Evolutionary conservation across 2,888 invertebrate species (phyloP).

Genomic region (Eristalis intricaria): DNA sequence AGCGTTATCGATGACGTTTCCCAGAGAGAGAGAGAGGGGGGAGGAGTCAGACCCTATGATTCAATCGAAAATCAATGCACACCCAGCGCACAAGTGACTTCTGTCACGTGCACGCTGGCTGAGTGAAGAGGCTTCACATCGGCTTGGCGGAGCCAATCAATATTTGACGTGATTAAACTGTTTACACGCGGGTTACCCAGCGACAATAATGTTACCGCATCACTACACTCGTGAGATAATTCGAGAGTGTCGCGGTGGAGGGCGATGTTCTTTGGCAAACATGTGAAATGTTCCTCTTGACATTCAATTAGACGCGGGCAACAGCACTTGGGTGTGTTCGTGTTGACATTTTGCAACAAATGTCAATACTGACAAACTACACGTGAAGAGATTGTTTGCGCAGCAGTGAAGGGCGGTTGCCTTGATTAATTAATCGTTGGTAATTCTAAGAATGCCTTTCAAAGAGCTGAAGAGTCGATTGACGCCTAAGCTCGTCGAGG

Average conservation of each 20-base stretch:
- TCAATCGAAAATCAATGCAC: not conserved
- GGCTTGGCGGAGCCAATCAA: not conserved
- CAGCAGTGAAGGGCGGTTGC: not conserved
- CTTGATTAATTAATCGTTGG: not conserved
- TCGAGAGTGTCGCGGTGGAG: not conserved
- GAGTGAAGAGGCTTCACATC: not conserved
- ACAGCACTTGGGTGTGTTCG: not conserved
- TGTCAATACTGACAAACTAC: not conserved
- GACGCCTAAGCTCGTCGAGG: too few relatives aligned
- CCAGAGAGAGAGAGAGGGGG: not conserved
- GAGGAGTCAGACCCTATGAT: not conserved
- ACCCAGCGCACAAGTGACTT: not conserved
- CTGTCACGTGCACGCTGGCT: not conserved
- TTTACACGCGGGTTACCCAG: not conserved
- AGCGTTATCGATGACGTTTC: slow-evolving; percentile 22
- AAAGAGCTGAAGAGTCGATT: too few relatives aligned
- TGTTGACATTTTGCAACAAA: not conserved
- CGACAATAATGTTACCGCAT: slow-evolving; percentile 7
- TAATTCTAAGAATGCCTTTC: too few relatives aligned
- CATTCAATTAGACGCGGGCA: not conserved
- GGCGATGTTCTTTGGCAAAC: not conserved
- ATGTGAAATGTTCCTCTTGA: not conserved
- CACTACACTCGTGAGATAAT: slow-evolving; percentile 13
- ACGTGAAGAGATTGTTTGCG: not conserved
- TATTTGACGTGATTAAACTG: slow-evolving; percentile 1